Percentiles rank a stretch among this genome's conserved stretches.
phyloP scores from a whole-genome alignment of 2,797 vertebrate genomes.

The Bryconaethiops microstoma region DNA sequence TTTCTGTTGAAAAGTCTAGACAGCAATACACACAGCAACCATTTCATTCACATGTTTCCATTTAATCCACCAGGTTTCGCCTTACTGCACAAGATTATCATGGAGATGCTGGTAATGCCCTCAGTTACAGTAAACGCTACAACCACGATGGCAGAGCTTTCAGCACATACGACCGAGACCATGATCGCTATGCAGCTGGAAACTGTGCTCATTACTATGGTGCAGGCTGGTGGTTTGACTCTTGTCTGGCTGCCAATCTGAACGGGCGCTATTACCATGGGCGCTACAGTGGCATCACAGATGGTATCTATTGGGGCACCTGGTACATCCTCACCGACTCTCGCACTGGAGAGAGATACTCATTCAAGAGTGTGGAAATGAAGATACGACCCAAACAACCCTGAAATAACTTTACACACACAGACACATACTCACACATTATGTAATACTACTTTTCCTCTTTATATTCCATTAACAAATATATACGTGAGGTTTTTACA shows the following conservation, averaged over 20 bases:
- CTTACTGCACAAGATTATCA: slow-evolving; percentile 80
- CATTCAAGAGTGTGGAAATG: slow-evolving; percentile 82
- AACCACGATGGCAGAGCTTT: slow-evolving; percentile 83
- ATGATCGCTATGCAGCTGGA: slow-evolving; percentile 78
- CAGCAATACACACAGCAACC: not conserved
- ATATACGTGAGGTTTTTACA: slow-evolving; percentile 2
- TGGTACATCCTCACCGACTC: slow-evolving; percentile 85
- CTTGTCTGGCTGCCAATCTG: slow-evolving; percentile 82
- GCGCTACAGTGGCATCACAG: slow-evolving; percentile 80
- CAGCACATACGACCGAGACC: slow-evolving; percentile 80
- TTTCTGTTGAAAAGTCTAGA: not conserved
- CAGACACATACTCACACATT: not conserved
- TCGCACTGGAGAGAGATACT: slow-evolving; percentile 80
- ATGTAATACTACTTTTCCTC: slow-evolving; percentile 8
- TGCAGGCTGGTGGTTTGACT: slow-evolving; percentile 86
- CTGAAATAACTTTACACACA: slow-evolving; percentile 48
- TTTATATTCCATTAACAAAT: slow-evolving; percentile 4
- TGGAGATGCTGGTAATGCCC: slow-evolving; percentile 80
- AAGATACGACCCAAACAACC: slow-evolving; percentile 75
- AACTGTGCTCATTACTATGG: slow-evolving; percentile 83
- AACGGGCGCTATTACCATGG: slow-evolving; percentile 80
- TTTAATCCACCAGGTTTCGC: slow-evolving; percentile 70
- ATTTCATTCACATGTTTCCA: not conserved
- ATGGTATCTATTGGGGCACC: slow-evolving; percentile 84
- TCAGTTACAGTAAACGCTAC: slow-evolving; percentile 85